These are phyloP conservation scores for Drosophila auraria DNA, from an alignment of 1,140 invertebrate species.

Conservation along the genomic window DNA sequence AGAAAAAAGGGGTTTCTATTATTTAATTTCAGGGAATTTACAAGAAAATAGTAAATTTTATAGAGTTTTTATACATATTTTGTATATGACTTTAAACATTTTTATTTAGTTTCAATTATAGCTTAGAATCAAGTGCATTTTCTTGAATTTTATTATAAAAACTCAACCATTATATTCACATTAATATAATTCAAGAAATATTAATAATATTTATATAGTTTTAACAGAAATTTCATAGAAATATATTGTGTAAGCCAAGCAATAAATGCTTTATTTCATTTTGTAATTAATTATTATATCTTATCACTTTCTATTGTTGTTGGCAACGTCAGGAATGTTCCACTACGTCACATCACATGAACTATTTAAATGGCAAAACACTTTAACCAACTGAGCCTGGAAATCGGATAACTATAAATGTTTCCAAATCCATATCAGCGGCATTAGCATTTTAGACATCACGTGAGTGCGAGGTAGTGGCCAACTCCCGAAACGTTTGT, in stretches of 20 bases:
- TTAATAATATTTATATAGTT: no score
- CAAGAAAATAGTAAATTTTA: background rate
- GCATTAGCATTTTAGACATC: constrained; percentile 48
- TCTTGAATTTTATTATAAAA: no score
- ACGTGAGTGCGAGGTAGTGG: constrained; percentile 85
- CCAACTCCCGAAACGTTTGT: constrained; percentile 72
- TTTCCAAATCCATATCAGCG: constrained; percentile 21
- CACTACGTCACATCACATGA: constrained; percentile 85
- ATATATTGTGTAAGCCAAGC: no score
- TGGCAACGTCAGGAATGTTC: constrained; percentile 79
- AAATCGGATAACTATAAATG: background rate
- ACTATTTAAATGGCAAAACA: constrained; percentile 58
- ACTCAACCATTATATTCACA: no score
- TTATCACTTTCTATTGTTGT: constrained; percentile 39
- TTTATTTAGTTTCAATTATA: no score
- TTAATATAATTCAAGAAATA: no score
- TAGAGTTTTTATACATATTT: no score
- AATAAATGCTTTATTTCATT: background rate
- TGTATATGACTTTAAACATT: no score
- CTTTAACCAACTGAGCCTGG: constrained; percentile 9
- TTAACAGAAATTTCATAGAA: no score
- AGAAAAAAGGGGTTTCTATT: background rate
- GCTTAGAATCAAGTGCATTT: no score
- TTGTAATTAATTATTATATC: background rate
- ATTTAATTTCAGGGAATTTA: background rate